Conservation (phyloP, 2,113 vertebrate species). For the Boleophthalmus pectinirostris region DNA sequence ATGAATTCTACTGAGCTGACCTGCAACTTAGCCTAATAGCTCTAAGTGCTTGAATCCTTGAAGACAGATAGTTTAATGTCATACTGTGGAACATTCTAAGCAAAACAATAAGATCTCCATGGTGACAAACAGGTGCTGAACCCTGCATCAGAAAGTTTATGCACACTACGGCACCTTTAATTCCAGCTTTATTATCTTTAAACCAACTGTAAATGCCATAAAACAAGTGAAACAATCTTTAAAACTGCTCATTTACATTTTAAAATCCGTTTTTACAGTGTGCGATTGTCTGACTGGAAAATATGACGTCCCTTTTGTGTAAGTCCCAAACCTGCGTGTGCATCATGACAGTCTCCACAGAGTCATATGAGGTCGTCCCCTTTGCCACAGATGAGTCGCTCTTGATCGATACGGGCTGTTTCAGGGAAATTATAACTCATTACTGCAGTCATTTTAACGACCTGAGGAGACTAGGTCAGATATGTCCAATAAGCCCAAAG, state of each 20-base stretch:
- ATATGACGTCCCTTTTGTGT: neutral
- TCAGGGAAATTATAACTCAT: neutral
- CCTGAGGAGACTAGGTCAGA: neutral
- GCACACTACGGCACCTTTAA: no score
- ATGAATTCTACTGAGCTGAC: no score
- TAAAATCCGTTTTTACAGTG: neutral
- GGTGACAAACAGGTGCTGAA: no score
- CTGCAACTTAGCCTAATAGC: no score
- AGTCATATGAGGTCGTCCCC: neutral
- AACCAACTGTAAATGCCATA: no score
- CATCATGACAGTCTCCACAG: neutral
- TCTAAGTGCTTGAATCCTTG: no score
- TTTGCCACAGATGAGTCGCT: neutral
- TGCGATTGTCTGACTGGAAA: neutral
- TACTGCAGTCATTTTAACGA: neutral
- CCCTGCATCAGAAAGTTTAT: no score
- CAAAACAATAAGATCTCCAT: no score
- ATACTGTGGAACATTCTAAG: no score
- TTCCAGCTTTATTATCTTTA: no score
- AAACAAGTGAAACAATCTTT: no score
- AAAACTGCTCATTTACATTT: neutral
- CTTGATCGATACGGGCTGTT: neutral
- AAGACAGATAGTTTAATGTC: no score
- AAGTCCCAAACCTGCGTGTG: neutral
- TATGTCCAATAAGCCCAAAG: neutral